phyloP scores from a whole-genome alignment of 2,888 invertebrate species.

The Andrena camellia region DNA sequence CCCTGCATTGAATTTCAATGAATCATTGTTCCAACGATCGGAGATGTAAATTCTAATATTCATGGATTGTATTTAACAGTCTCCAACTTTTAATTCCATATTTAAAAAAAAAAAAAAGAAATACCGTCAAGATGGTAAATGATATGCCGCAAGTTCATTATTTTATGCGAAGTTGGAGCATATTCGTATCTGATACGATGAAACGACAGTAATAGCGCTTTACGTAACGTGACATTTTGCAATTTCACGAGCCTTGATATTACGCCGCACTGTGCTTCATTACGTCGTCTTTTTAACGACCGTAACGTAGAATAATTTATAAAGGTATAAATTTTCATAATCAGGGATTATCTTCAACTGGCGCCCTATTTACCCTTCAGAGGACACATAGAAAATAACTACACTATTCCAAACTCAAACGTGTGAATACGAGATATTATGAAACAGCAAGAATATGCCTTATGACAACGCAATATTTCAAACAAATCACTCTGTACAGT shows the following conservation, averaged over 20 bases:
- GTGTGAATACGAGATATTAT: too few relatives aligned
- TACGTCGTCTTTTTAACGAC: constrained; percentile 13
- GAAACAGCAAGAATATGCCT: too few relatives aligned
- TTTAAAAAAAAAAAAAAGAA: too few relatives aligned
- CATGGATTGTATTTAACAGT: background rate
- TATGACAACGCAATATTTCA: background rate
- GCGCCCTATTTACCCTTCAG: background rate
- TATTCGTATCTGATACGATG: background rate
- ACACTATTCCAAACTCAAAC: too few relatives aligned
- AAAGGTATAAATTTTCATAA: background rate
- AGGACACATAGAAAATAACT: too few relatives aligned
- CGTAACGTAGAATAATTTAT: constrained; percentile 28
- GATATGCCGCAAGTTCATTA: background rate
- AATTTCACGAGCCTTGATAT: constrained; percentile 20
- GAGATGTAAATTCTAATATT: background rate
- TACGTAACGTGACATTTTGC: constrained; percentile 31
- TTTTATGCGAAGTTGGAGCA: constrained; percentile 19
- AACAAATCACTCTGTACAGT: background rate
- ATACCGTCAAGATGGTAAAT: background rate
- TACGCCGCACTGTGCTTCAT: background rate
- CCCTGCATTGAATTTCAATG: background rate
- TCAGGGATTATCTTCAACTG: background rate
- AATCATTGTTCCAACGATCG: background rate
- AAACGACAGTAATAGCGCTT: constrained; percentile 16
- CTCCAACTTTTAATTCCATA: background rate